phyloP scores from a whole-genome alignment of 2,113 vertebrate genomes.

The Myiozetetes cayanensis region DNA sequence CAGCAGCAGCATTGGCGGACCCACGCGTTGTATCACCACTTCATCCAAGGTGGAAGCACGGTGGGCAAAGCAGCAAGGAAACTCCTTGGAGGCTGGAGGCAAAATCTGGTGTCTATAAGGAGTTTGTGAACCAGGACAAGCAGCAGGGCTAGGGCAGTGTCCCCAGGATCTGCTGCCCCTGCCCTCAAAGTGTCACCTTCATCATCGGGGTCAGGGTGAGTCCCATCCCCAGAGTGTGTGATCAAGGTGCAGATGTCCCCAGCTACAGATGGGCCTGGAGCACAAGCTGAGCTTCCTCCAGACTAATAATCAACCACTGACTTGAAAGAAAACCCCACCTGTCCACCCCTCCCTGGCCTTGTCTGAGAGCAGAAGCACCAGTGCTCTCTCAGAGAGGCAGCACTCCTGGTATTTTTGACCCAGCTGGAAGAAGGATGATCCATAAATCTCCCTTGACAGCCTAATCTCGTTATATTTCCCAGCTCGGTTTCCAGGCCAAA shows the following conservation, averaged over 20 bases:
- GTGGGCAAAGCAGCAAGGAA: background rate
- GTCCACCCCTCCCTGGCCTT: background rate
- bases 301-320: background rate
- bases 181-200: background rate
- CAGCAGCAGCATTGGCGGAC: background rate
- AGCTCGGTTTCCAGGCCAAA: slow-evolving; percentile 39
- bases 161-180: background rate
- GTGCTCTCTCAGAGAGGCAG: background rate
- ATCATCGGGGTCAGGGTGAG: rapidly evolving
- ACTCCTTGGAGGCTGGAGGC: background rate
- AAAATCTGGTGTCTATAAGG: background rate
- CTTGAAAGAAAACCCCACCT: slow-evolving; percentile 28
- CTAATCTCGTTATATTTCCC: slow-evolving; percentile 56
- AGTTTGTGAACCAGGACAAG: background rate
- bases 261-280: background rate
- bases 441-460: slow-evolving; percentile 37
- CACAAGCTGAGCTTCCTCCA: background rate
- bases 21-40: rapidly evolving
- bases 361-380: background rate
- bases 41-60: background rate
- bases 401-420: slow-evolving; percentile 37
- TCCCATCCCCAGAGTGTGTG: background rate
- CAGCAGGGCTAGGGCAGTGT: background rate
- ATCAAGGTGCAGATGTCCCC: background rate
- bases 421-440: slow-evolving; percentile 43